A percentile compares a stretch with the other conserved stretches of the same genome.
phyloP scores from a whole-genome alignment of 2,888 invertebrate species.

The Philhelius pedissequus region DNA sequence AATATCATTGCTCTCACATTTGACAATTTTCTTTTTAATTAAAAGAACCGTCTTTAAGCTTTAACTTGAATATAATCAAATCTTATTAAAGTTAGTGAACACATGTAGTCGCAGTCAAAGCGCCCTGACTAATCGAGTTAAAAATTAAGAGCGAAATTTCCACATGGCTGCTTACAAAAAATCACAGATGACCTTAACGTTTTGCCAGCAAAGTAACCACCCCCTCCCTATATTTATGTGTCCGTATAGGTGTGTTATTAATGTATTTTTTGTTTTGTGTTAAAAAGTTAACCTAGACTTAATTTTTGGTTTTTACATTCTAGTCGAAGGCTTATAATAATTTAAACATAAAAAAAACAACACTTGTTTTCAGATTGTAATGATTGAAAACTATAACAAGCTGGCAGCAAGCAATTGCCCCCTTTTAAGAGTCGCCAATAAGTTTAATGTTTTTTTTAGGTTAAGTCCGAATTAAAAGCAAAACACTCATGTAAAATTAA shows the following conservation, averaged over 20 bases:
- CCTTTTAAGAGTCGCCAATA: neutral
- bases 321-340: constrained; percentile 2
- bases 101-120: constrained; percentile 1
- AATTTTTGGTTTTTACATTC: neutral
- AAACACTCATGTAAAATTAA: neutral
- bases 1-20: neutral
- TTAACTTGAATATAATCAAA: neutral
- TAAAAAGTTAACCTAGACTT: neutral
- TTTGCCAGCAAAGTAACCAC: neutral
- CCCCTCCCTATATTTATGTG: too few relatives aligned
- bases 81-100: constrained; percentile 5
- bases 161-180: constrained; percentile 16
- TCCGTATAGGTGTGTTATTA: neutral
- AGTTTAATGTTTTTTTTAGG: constrained; percentile 6
- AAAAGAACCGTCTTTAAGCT: neutral
- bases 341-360: neutral
- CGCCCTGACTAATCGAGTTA: constrained; percentile 17
- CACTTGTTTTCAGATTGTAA: neutral
- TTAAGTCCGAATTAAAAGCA: constrained; percentile 30
- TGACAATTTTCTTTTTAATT: neutral
- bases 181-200: constrained; percentile 28
- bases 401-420: constrained; percentile 7
- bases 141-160: constrained; percentile 55
- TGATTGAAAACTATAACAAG: neutral
- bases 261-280: neutral